Conservation (phyloP, 2,888 invertebrate species). For the Catocala fraxini region DNA sequence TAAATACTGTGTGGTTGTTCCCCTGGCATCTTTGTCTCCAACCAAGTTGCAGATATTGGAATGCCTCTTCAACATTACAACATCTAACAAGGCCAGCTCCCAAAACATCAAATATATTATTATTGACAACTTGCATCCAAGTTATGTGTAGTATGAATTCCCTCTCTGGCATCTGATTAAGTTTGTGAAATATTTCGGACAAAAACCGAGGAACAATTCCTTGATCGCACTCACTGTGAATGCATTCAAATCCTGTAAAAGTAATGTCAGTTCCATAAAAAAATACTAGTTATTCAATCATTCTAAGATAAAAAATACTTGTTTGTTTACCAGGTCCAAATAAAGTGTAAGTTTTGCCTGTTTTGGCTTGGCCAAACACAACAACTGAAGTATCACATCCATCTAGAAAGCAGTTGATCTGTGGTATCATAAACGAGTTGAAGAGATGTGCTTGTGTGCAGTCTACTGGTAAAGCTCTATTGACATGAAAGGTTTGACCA, state of each 20-base stretch:
- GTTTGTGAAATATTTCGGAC: slow-evolving; percentile 90
- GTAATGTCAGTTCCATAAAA: background rate
- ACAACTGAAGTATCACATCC: slow-evolving; percentile 93
- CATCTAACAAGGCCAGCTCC: slow-evolving; percentile 86
- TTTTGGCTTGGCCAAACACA: slow-evolving; percentile 89
- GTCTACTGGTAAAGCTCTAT: slow-evolving; percentile 85
- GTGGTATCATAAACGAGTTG: slow-evolving; percentile 89
- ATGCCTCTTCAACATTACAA: slow-evolving; percentile 91
- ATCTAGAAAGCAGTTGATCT: slow-evolving; percentile 90
- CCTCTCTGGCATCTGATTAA: slow-evolving; percentile 89
- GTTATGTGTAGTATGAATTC: slow-evolving; percentile 90
- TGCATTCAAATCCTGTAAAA: slow-evolving; percentile 83
- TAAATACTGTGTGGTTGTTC: slow-evolving; percentile 91
- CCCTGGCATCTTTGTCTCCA: slow-evolving; percentile 87
- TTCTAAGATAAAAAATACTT: background rate
- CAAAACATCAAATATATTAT: slow-evolving; percentile 88
- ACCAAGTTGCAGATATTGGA: slow-evolving; percentile 90
- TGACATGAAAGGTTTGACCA: slow-evolving; percentile 87
- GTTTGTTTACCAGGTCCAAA: slow-evolving; percentile 89
- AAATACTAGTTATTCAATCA: slow-evolving; percentile 3
- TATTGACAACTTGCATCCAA: slow-evolving; percentile 92
- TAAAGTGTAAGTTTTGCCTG: slow-evolving; percentile 92
- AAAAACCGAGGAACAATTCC: slow-evolving; percentile 91
- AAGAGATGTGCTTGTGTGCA: slow-evolving; percentile 90
- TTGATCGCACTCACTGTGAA: slow-evolving; percentile 90